Percentiles rank a stretch among this genome's conserved stretches.
phyloP scores from a whole-genome alignment of 2,113 vertebrate species.

The Ellobius talpinus region DNA sequence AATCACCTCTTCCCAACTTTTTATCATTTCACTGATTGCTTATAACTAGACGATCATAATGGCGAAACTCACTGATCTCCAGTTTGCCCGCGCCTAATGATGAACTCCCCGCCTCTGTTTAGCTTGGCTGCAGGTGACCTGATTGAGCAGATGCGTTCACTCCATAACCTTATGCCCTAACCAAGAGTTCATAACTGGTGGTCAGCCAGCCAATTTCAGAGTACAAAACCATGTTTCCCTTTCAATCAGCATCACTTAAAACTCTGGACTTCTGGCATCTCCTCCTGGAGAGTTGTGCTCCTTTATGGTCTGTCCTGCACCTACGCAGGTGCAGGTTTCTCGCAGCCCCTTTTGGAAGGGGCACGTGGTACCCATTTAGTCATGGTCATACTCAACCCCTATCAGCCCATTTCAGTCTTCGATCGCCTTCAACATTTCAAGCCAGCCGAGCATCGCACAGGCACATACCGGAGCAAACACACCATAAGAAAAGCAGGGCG shows the following conservation, averaged over 20 bases:
- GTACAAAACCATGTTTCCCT: not conserved
- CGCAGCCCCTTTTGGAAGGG: too few species aligned
- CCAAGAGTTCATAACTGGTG: not conserved
- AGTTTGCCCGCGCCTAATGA: not conserved
- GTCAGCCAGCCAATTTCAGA: not conserved
- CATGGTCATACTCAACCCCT: not conserved
- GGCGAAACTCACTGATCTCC: not conserved
- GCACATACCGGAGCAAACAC: not conserved
- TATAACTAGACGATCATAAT: not conserved
- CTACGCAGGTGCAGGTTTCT: accelerated
- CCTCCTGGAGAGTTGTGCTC: not conserved
- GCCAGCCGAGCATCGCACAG: not conserved
- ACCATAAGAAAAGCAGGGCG: accelerated
- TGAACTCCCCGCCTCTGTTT: too few species aligned
- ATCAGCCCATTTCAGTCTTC: not conserved
- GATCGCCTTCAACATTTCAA: not conserved
- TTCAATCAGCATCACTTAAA: not conserved
- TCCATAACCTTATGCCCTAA: not conserved
- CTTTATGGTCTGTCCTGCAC: not conserved
- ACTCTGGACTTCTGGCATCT: not conserved
- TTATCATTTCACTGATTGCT: not conserved
- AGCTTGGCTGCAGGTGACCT: too few species aligned
- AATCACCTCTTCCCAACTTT: conserved; percentile 20
- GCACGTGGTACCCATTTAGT: not conserved
- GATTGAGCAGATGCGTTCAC: not conserved